phyloP scores from a whole-genome alignment of 2,113 vertebrate genomes.

The Melanerpes aurifrons region DNA sequence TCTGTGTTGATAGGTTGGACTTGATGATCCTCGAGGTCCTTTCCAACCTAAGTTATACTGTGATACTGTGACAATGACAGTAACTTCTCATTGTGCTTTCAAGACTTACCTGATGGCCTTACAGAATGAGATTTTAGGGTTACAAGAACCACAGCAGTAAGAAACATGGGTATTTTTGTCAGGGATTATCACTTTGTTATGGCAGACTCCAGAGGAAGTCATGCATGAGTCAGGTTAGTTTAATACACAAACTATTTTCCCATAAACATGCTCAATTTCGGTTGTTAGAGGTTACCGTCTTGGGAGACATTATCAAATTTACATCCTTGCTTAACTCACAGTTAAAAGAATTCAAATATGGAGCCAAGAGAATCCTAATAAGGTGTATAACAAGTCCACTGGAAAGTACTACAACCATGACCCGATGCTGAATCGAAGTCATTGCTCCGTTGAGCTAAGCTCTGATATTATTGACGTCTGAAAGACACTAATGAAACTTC shows the following conservation, averaged over 20 bases:
- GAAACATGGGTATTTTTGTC: background rate
- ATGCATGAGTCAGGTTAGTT: background rate
- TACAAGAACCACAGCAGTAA: background rate
- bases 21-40: too few relatives aligned
- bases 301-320: background rate
- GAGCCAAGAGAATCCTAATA: background rate
- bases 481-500: background rate
- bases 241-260: slow-evolving; percentile 25
- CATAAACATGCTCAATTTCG: background rate
- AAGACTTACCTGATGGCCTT: background rate
- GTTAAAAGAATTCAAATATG: background rate
- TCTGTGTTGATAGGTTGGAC: too few relatives aligned
- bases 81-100: background rate
- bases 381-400: background rate
- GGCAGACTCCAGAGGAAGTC: slow-evolving; percentile 2
- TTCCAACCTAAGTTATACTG: too few relatives aligned
- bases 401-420: background rate
- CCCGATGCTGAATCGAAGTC: background rate
- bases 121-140: background rate
- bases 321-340: background rate
- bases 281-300: background rate
- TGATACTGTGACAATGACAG: background rate
- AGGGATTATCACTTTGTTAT: background rate
- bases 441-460: background rate
- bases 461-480: background rate